A percentile compares a stretch with the other conserved stretches of the same genome.
phyloP scores from a whole-genome alignment of 2,113 vertebrate genomes.

The Sorex fumeus region DNA sequence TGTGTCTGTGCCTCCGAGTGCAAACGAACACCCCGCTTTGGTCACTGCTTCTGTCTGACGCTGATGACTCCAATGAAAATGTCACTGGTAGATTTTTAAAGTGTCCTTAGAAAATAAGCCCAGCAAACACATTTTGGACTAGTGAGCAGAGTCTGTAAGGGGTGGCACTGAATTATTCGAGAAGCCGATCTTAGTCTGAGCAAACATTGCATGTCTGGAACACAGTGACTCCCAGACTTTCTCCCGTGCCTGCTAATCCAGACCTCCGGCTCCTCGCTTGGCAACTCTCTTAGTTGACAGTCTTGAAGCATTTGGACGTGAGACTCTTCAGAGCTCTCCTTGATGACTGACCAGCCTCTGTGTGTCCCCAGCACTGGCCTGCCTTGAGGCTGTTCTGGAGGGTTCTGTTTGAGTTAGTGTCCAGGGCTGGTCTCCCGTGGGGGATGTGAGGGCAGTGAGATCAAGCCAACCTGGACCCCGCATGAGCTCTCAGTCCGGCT shows the following conservation, averaged over 20 bases:
- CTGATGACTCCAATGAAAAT: neutral
- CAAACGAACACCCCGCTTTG: neutral
- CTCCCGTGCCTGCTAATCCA: slow-evolving; percentile 1
- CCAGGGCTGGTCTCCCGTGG: neutral
- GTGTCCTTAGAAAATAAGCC: neutral
- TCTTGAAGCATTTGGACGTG: too few relatives aligned
- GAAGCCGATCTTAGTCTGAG: neutral
- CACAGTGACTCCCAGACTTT: neutral
- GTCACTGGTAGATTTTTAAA: neutral
- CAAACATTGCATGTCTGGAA: neutral
- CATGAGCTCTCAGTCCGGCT: too few relatives aligned
- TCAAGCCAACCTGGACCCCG: neutral
- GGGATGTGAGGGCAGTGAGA: neutral
- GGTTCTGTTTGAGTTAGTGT: neutral
- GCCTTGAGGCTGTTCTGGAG: neutral
- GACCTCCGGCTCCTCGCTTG: neutral
- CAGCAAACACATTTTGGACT: neutral
- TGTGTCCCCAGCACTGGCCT: neutral
- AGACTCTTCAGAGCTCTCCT: too few relatives aligned
- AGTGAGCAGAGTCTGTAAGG: neutral
- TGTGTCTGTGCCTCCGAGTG: neutral
- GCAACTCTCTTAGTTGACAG: neutral
- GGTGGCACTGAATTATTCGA: slow-evolving; percentile 2
- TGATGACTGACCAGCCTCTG: too few relatives aligned
- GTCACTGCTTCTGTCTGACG: neutral